Evolutionary conservation across 2,888 invertebrate species (phyloP).

Genomic region (Linnaemya tessellans): DNA sequence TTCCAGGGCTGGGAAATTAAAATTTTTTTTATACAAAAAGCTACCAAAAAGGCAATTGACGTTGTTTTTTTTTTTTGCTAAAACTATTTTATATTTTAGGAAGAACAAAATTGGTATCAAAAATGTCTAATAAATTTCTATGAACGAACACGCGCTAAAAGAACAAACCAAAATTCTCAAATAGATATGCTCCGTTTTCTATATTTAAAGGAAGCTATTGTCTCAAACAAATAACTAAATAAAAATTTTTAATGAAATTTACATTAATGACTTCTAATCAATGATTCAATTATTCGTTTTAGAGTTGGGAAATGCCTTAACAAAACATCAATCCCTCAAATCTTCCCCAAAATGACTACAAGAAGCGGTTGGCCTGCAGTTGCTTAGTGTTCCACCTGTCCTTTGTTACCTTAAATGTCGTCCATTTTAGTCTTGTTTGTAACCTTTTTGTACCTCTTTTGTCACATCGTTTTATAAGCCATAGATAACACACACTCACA

Average conservation of each 20-base stretch:
- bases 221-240: neutral
- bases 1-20: too few species aligned
- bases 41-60: too few species aligned
- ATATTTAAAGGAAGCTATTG: neutral
- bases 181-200: neutral
- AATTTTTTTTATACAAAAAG: too few species aligned
- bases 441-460: slow-evolving; percentile 71
- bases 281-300: slow-evolving; percentile 36
- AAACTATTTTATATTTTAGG: too few species aligned
- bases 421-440: slow-evolving; percentile 55
- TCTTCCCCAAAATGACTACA: neutral
- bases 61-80: too few species aligned
- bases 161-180: neutral
- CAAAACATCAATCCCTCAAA: neutral
- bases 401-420: slow-evolving; percentile 67
- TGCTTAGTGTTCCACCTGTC: slow-evolving; percentile 52
- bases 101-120: neutral
- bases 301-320: neutral
- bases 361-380: slow-evolving; percentile 57
- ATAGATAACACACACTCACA: slow-evolving; percentile 36
- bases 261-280: neutral
- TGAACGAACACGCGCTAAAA: slow-evolving; percentile 33
- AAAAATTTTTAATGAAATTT: neutral
- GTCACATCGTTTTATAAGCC: slow-evolving; percentile 72
- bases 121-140: neutral